A percentile compares a stretch with the other conserved stretches of the same genome.
Evolutionary conservation across 2,113 vertebrate species (phyloP).

Genomic region (Marmota monax): DNA sequence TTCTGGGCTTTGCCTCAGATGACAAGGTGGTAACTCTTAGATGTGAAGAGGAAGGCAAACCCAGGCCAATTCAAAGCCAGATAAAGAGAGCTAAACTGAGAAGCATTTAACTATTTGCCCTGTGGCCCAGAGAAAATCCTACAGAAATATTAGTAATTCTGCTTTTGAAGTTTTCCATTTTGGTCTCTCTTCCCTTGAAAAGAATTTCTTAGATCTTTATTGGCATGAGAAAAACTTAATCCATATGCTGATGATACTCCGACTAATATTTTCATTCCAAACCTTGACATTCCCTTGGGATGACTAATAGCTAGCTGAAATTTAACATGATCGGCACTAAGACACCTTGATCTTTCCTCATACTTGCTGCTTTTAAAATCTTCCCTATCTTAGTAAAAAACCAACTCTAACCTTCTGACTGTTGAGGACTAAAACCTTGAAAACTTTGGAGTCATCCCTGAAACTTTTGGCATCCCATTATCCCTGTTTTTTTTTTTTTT

Average conservation of each 20-base stretch:
- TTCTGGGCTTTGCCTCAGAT: not conserved
- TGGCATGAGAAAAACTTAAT: not conserved
- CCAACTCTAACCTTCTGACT: not conserved
- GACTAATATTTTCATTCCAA: not conserved
- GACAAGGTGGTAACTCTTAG: not conserved
- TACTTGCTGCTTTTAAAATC: not conserved
- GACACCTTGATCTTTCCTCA: not conserved
- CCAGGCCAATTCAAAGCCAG: not conserved
- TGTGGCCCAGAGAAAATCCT: not conserved
- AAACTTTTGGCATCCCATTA: not conserved
- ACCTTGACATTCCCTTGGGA: not conserved
- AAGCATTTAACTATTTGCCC: not conserved
- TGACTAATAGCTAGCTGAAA: not conserved
- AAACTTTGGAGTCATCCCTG: not conserved
- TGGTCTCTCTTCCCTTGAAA: not conserved
- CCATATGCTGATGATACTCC: not conserved
- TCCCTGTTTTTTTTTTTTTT: no score
- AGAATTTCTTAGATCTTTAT: not conserved
- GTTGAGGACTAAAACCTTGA: not conserved
- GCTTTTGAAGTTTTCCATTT: slow-evolving; percentile 29
- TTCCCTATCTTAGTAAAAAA: not conserved
- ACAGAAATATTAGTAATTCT: not conserved
- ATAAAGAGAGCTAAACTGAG: not conserved
- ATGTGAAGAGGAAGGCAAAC: not conserved
- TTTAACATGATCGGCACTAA: not conserved